Conservation (phyloP, 2,797 vertebrate genomes). For the Acrocephalus scirpaceus region DNA sequence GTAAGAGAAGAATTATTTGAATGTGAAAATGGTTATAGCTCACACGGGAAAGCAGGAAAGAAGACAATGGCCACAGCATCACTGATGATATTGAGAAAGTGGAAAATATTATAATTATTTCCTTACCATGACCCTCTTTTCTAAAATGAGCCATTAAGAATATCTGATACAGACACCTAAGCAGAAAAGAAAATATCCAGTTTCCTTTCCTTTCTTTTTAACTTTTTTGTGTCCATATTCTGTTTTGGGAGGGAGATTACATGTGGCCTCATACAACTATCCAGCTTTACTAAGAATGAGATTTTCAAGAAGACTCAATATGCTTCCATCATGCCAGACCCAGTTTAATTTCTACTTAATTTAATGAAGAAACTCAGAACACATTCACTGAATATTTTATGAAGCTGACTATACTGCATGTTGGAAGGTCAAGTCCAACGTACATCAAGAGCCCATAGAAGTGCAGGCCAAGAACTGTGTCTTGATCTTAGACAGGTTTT, state of each 20-base stretch:
- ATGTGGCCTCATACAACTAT: background rate
- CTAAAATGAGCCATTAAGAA: background rate
- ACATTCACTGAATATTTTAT: background rate
- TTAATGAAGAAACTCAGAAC: background rate
- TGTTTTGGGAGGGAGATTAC: background rate
- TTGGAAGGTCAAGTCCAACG: background rate
- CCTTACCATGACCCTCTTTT: background rate
- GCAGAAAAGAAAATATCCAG: background rate
- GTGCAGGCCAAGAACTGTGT: background rate
- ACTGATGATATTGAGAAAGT: conserved; percentile 1
- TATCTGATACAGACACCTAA: background rate
- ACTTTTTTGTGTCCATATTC: background rate
- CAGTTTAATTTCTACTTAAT: background rate
- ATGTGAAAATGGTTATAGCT: background rate
- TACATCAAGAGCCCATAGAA: background rate
- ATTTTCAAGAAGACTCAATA: background rate
- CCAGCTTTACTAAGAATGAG: background rate
- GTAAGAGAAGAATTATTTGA: conserved; percentile 24
- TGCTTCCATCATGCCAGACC: background rate
- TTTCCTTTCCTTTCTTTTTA: background rate
- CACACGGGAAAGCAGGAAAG: background rate
- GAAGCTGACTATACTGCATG: background rate
- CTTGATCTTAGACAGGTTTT: background rate
- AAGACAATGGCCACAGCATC: background rate
- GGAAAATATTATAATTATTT: background rate